phyloP scores from a whole-genome alignment of 2,888 invertebrate genomes.

The Dioctria rufipes region DNA sequence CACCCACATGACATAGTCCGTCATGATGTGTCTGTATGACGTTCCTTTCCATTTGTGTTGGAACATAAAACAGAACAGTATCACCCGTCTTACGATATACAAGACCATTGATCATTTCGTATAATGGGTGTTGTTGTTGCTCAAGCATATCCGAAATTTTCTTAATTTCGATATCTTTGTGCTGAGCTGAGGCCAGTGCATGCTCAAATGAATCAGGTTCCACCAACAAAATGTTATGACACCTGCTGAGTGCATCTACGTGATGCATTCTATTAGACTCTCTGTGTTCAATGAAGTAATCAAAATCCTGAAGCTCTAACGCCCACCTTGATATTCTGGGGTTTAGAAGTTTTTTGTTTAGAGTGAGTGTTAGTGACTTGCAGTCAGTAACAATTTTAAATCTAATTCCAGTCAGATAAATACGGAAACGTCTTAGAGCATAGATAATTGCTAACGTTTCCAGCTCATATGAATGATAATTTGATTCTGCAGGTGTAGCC shows the following conservation, averaged over 20 bases:
- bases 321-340: slow-evolving; percentile 61
- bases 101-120: slow-evolving; percentile 20
- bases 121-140: slow-evolving; percentile 52
- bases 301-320: slow-evolving; percentile 59
- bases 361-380: too few species aligned
- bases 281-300: slow-evolving; percentile 60
- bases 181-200: not conserved
- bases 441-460: slow-evolving; percentile 63
- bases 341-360: slow-evolving; percentile 60
- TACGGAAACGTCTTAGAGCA: slow-evolving; percentile 61
- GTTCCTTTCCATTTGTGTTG: slow-evolving; percentile 54
- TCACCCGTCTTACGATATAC: not conserved
- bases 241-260: slow-evolving; percentile 62
- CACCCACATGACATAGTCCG: slow-evolving; percentile 62
- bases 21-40: slow-evolving; percentile 3
- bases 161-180: slow-evolving; percentile 10
- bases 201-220: slow-evolving; percentile 41
- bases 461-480: slow-evolving; percentile 63
- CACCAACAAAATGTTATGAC: slow-evolving; percentile 26
- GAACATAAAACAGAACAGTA: slow-evolving; percentile 53
- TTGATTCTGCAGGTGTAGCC: slow-evolving; percentile 60
- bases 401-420: too few species aligned
- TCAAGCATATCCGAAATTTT: not conserved
- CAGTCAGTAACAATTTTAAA: too few species aligned
- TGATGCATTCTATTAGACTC: slow-evolving; percentile 61